Evolutionary conservation across 2,113 vertebrate genomes (phyloP), one percentile per base, ranked within the genome.

Genomic region (Sapajus apella): DNA sequence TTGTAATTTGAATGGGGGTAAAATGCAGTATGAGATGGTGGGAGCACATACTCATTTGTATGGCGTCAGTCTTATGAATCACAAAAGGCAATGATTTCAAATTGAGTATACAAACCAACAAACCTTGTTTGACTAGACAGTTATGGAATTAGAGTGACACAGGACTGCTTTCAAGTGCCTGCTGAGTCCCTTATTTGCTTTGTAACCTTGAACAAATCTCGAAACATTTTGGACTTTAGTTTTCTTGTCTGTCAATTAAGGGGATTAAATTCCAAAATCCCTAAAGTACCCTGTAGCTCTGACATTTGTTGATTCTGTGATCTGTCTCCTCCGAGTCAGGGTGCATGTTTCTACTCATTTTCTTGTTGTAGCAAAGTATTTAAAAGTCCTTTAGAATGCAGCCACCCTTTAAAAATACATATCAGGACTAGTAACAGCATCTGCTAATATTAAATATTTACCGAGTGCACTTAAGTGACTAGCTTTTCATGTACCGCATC

Each of bases 21-120:
- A 58, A 45, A 55, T 70, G 6, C 21, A 37, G 1, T 0, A 1
- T 73, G 21, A 37, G n/a, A 30, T 0, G 0, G 18, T 45, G 32
- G 8, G 3, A n/a, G 40, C 2, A 2, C 27, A 17, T 56, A 3
- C 12, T 17, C 12, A 64, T 76, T 81, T 56, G 77, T 11, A 6
- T 9, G 27, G 43, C 25, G 9, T 90, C 25, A 17, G 10, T 58
- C 27, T 73, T 37, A 32, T 0, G 1, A 32, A 2, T 64, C 17
- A 11, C 14, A 79, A 47, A 83, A 83, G 52, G 14, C 6, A 47
- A 7, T 61, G 37, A 52, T 73, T 79, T 90, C n/a, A 86, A 73
- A 73, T 35, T 8, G 25, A 10, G 9, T 5, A 55, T 43, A 55
- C 45, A n/a, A 90, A 37, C 0, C 0, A 32, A 20, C 12, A 35